Evolutionary conservation across 2,113 vertebrate genomes (phyloP), one percentile per base, ranked within the genome.

Genomic region (Heterocephalus glaber): DNA sequence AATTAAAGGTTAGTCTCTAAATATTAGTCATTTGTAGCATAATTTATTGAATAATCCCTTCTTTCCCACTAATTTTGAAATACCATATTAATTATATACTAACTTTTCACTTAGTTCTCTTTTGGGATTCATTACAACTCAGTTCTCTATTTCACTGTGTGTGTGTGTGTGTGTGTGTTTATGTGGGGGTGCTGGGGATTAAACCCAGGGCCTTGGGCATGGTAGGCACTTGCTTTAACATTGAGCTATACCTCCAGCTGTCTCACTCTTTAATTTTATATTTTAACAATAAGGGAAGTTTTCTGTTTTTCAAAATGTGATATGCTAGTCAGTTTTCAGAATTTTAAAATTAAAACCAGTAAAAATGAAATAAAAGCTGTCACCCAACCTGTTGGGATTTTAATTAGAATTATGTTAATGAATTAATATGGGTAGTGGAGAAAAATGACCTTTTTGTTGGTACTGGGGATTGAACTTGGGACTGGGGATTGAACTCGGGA

Each of bases 401-500:
- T 92, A 47, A 77, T 88, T 90, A 91, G 58, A 81, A 94, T 91
- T 91, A 30, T 80, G 72, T 82, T 83, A 74, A 38, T 74, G 47
- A 54, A 54, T 90, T 89, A 54, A 90, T 86, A n/a, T 70, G 9
- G 12, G 30, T 88, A 38, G 41, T 56, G 44, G 24, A 92, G 58
- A 58, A 20, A 93, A 86, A 20, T 41, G 28, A 52, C 7, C 9
- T 56, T 92, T 66, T 92, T n/a, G n/a, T n/a, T n/a, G n/a, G n/a
- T n/a, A n/a, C n/a, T n/a, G n/a, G n/a, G n/a, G n/a, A n/a, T n/a
- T n/a, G n/a, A n/a, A n/a, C n/a, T n/a, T n/a, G n/a, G n/a, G n/a
- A n/a, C n/a, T n/a, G n/a, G n/a, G n/a, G n/a, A n/a, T n/a, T n/a
- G n/a, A n/a, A n/a, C n/a, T n/a, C n/a, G n/a, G n/a, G n/a, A n/a